Evolutionary conservation across 1,140 invertebrate species (phyloP).

Genomic region (Bradysia coprophila): DNA sequence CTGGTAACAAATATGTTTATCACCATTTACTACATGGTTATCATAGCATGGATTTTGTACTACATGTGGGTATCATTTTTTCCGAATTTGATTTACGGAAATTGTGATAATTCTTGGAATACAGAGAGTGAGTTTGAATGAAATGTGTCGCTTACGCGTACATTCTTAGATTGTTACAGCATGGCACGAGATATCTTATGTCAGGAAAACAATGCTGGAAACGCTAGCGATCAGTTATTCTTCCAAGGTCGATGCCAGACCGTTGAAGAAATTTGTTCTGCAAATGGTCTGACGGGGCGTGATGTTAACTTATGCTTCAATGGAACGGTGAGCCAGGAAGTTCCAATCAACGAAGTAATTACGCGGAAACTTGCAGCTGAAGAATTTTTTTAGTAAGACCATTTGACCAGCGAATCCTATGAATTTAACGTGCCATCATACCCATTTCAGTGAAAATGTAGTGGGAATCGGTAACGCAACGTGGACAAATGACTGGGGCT

Average conservation of each 20-base stretch:
- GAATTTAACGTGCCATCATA: slow-evolving; percentile 3
- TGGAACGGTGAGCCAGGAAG: not conserved
- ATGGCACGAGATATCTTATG: not conserved
- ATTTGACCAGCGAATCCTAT: slow-evolving; percentile 1
- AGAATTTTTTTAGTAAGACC: slow-evolving; percentile 1
- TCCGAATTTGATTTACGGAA: not conserved
- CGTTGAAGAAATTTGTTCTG: not conserved
- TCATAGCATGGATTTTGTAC: slow-evolving; percentile 93
- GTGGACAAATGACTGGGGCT: slow-evolving; percentile 9
- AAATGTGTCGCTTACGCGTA: no score
- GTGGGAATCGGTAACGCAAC: not conserved
- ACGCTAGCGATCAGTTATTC: not conserved
- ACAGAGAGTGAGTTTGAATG: slow-evolving; percentile 39
- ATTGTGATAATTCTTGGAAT: slow-evolving; percentile 4
- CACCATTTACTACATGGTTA: slow-evolving; percentile 98
- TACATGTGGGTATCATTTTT: slow-evolving; percentile 85
- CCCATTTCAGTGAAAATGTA: not conserved
- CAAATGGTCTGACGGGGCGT: slow-evolving; percentile 1
- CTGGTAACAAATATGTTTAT: slow-evolving; percentile 98
- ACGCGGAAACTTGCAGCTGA: not conserved
- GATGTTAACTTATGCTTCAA: not conserved
- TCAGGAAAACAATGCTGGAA: not conserved
- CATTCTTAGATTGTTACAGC: not conserved
- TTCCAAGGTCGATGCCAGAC: not conserved
- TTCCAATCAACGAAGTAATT: not conserved